phyloP scores from a whole-genome alignment of 2,888 invertebrate species.

The Cinara cedri region DNA sequence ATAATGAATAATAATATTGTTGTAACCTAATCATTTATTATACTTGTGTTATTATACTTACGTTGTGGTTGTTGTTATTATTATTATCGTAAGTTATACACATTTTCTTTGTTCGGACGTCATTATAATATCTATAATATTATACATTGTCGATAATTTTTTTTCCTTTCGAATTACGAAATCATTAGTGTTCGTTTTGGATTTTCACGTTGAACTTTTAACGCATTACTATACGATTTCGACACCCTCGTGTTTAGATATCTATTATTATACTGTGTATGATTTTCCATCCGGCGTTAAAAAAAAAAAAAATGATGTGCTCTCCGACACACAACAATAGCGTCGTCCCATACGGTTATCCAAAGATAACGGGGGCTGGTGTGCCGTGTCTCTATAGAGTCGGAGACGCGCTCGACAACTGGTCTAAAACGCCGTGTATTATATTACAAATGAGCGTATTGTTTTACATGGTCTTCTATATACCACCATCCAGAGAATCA shows the following conservation, averaged over 20 bases:
- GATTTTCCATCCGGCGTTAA: background rate
- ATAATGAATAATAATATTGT: too few relatives aligned
- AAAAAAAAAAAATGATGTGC: background rate
- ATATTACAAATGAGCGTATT: constrained; percentile 33
- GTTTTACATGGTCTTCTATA: background rate
- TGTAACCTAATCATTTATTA: too few relatives aligned
- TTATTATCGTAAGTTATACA: too few relatives aligned
- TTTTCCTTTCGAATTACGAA: background rate
- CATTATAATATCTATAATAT: too few relatives aligned
- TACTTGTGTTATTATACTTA: too few relatives aligned
- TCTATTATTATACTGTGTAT: too few relatives aligned
- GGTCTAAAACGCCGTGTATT: background rate
- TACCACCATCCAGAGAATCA: too few relatives aligned
- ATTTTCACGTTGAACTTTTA: background rate
- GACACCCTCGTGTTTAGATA: background rate
- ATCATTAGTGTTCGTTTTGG: background rate
- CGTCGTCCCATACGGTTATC: background rate
- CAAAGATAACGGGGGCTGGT: background rate
- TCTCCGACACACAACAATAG: background rate
- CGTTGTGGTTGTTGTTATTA: too few relatives aligned
- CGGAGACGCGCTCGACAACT: constrained; percentile 17
- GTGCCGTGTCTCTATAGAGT: background rate
- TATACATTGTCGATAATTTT: too few relatives aligned
- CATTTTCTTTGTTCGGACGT: too few relatives aligned
- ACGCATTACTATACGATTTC: background rate